phyloP scores from a whole-genome alignment of 2,797 vertebrate species.

The Eidolon dupreanum region DNA sequence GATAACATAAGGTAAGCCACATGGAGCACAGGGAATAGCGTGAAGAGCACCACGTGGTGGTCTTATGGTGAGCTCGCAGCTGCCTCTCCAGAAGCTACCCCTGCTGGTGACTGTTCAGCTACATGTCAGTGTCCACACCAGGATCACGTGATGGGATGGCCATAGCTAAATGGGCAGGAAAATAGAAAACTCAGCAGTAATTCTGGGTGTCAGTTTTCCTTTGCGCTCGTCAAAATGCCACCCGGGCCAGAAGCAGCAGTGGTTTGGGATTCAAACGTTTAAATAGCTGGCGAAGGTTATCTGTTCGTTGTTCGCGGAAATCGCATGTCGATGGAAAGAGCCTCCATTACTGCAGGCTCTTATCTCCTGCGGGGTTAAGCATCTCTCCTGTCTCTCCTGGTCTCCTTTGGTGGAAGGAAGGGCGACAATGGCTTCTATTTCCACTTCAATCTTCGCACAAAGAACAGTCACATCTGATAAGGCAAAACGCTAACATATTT shows the following conservation, averaged over 20 bases:
- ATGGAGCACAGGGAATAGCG: fast-evolving
- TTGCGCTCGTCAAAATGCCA: neutral
- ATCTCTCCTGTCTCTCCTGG: neutral
- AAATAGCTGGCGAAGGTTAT: neutral
- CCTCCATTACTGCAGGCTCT: neutral
- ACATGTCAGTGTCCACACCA: neutral
- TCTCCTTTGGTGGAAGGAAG: neutral
- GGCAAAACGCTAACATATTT: slow-evolving; percentile 51
- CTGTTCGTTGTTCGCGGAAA: neutral
- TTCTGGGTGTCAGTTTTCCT: neutral
- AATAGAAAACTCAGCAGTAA: neutral
- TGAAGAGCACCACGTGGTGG: too few relatives aligned
- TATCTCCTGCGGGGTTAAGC: neutral
- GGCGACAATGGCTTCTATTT: neutral
- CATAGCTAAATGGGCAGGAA: neutral
- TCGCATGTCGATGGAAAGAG: neutral
- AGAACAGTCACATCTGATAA: slow-evolving; percentile 58
- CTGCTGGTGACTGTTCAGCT: neutral
- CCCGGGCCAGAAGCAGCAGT: neutral
- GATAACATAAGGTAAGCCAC: neutral
- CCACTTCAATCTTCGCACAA: slow-evolving; percentile 4
- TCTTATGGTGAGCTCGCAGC: too few relatives aligned
- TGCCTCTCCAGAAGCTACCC: neutral
- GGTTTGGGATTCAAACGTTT: neutral
- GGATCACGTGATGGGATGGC: neutral